Evolutionary conservation across 2,113 vertebrate genomes (phyloP).

Genomic region (Thamnophis sirtalis): DNA sequence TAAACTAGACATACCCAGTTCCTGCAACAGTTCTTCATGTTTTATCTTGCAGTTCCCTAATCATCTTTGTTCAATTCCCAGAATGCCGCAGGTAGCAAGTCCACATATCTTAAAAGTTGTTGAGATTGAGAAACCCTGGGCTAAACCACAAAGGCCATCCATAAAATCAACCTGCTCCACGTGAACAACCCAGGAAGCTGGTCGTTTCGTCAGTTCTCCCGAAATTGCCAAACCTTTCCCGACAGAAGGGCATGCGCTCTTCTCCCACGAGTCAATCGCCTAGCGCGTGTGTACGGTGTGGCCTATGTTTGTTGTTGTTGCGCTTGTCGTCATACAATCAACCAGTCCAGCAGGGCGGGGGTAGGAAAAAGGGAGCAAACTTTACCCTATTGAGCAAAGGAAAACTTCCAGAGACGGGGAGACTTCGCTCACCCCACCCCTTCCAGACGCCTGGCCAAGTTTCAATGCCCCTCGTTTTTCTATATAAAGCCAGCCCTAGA

Average conservation of each 20-base stretch:
- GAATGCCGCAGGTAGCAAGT: background rate
- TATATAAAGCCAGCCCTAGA: background rate
- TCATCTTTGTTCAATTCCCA: background rate
- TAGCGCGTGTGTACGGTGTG: background rate
- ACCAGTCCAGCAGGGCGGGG: too few species aligned
- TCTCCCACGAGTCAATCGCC: background rate
- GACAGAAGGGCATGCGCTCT: background rate
- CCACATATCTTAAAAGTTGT: background rate
- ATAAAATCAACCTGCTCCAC: background rate
- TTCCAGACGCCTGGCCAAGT: background rate
- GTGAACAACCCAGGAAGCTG: background rate
- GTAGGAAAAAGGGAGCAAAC: background rate
- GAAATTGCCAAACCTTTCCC: background rate
- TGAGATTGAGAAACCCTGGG: background rate
- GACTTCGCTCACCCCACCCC: background rate
- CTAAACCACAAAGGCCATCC: background rate
- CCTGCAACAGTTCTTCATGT: too few species aligned
- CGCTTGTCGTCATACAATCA: background rate
- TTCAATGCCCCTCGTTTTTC: background rate
- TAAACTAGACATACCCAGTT: too few species aligned
- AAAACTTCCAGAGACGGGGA: background rate
- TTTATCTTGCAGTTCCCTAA: too few species aligned
- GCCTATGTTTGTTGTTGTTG: background rate
- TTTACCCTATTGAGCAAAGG: background rate
- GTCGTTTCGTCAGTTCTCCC: background rate